A percentile compares a stretch with the other conserved stretches of the same genome.
These are phyloP conservation scores for Choristoneura rosaceana DNA, from an alignment of 2,888 invertebrate genomes.

Conservation along the genomic window DNA sequence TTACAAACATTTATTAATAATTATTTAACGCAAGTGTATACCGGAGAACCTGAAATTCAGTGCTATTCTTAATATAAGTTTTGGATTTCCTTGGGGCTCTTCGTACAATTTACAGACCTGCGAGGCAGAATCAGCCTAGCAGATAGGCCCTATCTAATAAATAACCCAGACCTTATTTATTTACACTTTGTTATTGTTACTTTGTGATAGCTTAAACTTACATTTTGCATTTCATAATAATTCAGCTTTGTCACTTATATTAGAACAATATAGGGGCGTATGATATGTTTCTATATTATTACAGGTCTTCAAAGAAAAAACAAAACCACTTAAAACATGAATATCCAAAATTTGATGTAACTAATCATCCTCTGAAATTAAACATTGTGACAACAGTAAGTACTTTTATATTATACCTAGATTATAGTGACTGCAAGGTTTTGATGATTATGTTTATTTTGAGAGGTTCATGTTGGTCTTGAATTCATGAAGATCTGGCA, in stretches of 20 bases:
- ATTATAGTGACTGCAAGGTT: too few species aligned
- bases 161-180: too few species aligned
- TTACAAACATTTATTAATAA: too few species aligned
- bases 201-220: too few species aligned
- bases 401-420: slow-evolving; percentile 32
- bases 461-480: neutral
- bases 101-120: too few species aligned
- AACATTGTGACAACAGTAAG: slow-evolving; percentile 64
- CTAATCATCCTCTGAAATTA: slow-evolving; percentile 71
- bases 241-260: too few species aligned
- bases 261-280: neutral
- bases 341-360: slow-evolving; percentile 69
- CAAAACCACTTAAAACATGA: slow-evolving; percentile 47
- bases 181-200: too few species aligned
- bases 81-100: neutral
- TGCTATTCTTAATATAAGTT: neutral
- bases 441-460: too few species aligned
- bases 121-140: too few species aligned
- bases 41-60: neutral
- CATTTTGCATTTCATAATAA: too few species aligned
- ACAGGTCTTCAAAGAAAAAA: slow-evolving; percentile 62
- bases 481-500: too few species aligned
- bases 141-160: too few species aligned
- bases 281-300: slow-evolving; percentile 31
- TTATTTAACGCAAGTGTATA: neutral